phyloP scores from a whole-genome alignment of 2,888 invertebrate species.

The Leptinotarsa tumamoca region DNA sequence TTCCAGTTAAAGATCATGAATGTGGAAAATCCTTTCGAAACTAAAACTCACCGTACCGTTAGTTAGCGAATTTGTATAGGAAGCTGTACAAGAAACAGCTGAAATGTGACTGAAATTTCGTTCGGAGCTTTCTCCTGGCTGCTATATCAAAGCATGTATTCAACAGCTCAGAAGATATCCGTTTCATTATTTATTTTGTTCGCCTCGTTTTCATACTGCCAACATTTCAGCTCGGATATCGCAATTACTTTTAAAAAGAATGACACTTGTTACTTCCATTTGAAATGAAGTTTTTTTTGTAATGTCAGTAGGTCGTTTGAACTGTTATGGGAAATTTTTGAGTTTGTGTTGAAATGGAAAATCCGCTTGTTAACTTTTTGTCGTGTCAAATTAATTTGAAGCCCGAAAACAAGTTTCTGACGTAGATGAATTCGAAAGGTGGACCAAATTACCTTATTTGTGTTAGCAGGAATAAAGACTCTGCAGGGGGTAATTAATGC shows the following conservation, averaged over 20 bases:
- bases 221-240: not conserved
- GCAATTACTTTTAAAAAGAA: not conserved
- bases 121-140: not conserved
- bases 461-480: too few species aligned
- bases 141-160: not conserved
- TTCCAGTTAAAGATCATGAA: too few species aligned
- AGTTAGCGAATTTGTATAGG: not conserved
- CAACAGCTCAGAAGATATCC: not conserved
- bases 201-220: not conserved
- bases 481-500: too few species aligned
- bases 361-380: not conserved
- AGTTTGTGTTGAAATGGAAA: not conserved
- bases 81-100: not conserved
- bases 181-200: constrained; percentile 1
- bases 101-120: not conserved
- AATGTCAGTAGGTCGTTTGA: not conserved
- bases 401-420: not conserved
- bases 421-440: too few species aligned
- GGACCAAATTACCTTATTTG: too few species aligned
- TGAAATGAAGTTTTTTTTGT: not conserved
- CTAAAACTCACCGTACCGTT: not conserved
- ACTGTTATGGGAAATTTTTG: not conserved
- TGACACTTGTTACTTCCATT: not conserved
- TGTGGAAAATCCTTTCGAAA: too few species aligned
- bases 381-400: not conserved